Percentiles rank a stretch among this genome's conserved stretches.
Conservation (phyloP, 2,797 vertebrate species). For the Pipistrellus nathusii region DNA sequence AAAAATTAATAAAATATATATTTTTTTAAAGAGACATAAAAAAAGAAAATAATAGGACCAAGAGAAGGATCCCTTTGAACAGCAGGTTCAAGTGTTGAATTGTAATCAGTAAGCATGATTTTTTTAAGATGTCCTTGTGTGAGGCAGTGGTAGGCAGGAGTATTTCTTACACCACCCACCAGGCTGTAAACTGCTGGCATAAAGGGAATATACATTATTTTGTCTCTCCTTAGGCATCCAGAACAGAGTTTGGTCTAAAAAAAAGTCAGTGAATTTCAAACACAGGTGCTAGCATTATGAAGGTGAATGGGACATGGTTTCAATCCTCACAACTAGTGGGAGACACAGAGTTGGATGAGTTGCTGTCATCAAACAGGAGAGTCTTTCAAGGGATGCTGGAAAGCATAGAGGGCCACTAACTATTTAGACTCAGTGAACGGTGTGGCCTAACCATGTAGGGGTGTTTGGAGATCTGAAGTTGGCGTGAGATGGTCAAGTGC, state of each 20-base stretch:
- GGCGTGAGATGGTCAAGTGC: neutral
- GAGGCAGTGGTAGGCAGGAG: neutral
- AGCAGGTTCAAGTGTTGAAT: neutral
- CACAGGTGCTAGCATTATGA: neutral
- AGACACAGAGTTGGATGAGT: neutral
- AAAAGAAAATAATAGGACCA: neutral
- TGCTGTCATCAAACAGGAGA: neutral
- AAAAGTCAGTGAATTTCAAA: slow-evolving; percentile 12
- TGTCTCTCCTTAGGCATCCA: neutral
- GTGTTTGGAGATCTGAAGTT: slow-evolving; percentile 57
- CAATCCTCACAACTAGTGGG: neutral
- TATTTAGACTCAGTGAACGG: slow-evolving; percentile 61
- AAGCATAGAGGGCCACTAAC: slow-evolving; percentile 56
- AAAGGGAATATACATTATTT: neutral
- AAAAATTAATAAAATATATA: too few species aligned
- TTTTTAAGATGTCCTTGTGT: neutral
- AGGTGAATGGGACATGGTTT: neutral
- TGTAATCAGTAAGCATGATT: neutral
- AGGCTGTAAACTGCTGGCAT: neutral
- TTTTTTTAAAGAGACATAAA: too few species aligned
- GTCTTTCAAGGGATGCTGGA: neutral
- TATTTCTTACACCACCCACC: neutral
- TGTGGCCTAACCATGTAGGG: slow-evolving; percentile 49
- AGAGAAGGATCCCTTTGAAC: neutral
- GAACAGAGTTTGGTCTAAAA: neutral